phyloP scores from a whole-genome alignment of 2,797 vertebrate genomes.

The Microctenopoma steveboyesi region DNA sequence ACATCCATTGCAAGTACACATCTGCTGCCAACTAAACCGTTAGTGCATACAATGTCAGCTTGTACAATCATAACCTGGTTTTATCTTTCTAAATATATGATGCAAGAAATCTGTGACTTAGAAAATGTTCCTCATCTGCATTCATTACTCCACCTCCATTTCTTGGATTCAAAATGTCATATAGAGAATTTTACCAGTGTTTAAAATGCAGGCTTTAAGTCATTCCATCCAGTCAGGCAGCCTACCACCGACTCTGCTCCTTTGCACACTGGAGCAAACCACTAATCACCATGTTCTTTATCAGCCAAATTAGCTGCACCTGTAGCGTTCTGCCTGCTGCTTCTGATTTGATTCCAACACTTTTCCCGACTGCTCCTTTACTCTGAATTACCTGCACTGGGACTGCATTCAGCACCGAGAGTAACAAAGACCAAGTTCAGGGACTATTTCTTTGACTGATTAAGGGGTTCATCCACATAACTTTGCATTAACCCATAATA shows the following conservation, averaged over 20 bases:
- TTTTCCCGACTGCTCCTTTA: slow-evolving; percentile 2
- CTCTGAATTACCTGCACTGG: not conserved
- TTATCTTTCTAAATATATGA: slow-evolving; percentile 1
- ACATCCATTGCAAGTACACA: not conserved
- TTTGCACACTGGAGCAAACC: slow-evolving; percentile 32
- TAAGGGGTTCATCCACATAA: slow-evolving; percentile 12
- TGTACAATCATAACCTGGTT: not conserved
- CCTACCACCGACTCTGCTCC: slow-evolving; percentile 1
- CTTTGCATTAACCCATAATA: slow-evolving; percentile 11
- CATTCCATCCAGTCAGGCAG: slow-evolving; percentile 6
- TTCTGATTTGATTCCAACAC: slow-evolving; percentile 3
- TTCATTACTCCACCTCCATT: slow-evolving; percentile 10
- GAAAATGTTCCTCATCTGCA: not conserved
- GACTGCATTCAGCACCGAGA: slow-evolving; percentile 6
- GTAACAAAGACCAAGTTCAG: slow-evolving; percentile 15
- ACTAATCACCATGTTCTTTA: slow-evolving; percentile 40
- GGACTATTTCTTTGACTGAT: slow-evolving; percentile 12
- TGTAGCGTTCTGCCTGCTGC: slow-evolving; percentile 29
- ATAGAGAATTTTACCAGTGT: not conserved
- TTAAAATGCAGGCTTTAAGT: slow-evolving; percentile 32
- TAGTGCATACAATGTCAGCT: not conserved
- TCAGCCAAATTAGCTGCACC: slow-evolving; percentile 57
- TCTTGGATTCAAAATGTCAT: slow-evolving; percentile 6
- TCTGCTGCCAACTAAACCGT: slow-evolving; percentile 11
- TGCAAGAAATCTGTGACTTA: slow-evolving; percentile 13